These are phyloP conservation scores for Nebria ingens DNA, from an alignment of 1,140 invertebrate genomes.

Conservation along the genomic window DNA sequence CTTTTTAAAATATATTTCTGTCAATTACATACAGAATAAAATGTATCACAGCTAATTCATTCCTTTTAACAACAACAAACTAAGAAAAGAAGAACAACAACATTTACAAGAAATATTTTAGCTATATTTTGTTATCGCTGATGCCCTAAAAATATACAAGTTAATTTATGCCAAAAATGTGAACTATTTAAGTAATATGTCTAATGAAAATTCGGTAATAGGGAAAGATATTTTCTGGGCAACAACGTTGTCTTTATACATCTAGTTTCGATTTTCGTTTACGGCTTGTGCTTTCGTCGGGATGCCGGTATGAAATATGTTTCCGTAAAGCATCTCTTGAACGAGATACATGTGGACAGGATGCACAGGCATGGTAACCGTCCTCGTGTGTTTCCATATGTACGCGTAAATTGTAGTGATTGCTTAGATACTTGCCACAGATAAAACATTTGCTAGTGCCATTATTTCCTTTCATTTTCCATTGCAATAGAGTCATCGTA, in stretches of 20 bases:
- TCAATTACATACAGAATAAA: neutral
- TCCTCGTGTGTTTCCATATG: constrained; percentile 84
- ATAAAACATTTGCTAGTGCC: constrained; percentile 52
- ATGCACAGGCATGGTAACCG: constrained; percentile 66
- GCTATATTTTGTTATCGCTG: too few species aligned
- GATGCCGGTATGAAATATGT: constrained; percentile 77
- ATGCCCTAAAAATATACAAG: too few species aligned
- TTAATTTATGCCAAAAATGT: too few species aligned
- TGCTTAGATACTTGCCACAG: constrained; percentile 77
- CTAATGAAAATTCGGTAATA: too few species aligned
- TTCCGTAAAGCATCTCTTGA: constrained; percentile 77
- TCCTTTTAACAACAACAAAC: constrained; percentile 1
- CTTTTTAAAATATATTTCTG: neutral
- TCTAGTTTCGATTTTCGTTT: constrained; percentile 23
- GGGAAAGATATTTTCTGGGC: too few species aligned
- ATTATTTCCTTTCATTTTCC: constrained; percentile 16
- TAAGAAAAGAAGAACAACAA: neutral
- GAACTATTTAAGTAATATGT: too few species aligned
- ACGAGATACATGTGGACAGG: constrained; percentile 73
- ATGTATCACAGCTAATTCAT: constrained; percentile 7
- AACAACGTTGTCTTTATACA: constrained; percentile 25
- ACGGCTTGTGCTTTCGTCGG: constrained; percentile 37
- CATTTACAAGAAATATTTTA: too few species aligned
- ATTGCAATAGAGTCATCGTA: constrained; percentile 16
- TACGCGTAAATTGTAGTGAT: constrained; percentile 80